These are phyloP conservation scores for Episyrphus balteatus DNA, from an alignment of 1,140 invertebrate genomes.

Conservation along the genomic window DNA sequence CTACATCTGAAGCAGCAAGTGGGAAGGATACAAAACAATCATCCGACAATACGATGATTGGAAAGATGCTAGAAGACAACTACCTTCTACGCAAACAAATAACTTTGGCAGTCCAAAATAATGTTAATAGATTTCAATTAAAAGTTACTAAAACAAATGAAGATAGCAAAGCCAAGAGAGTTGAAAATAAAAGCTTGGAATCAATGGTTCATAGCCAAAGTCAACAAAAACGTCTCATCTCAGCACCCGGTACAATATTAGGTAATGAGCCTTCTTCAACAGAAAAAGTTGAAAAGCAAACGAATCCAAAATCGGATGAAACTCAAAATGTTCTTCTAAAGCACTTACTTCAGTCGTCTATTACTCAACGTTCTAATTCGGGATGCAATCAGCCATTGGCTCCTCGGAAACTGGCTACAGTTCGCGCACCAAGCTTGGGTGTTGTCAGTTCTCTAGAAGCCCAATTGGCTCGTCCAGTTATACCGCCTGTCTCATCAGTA, in stretches of 20 bases:
- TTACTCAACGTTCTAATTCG: conserved; percentile 42
- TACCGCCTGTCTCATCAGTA: conserved; percentile 44
- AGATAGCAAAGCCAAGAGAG: no score
- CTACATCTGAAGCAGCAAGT: no score
- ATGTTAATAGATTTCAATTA: conserved; percentile 5
- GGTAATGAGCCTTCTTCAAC: no score
- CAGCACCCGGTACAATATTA: no score
- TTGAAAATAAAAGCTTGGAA: no score
- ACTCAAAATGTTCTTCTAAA: conserved; percentile 84
- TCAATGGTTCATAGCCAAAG: no score
- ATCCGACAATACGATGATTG: no score
- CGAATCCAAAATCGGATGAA: conserved; percentile 49
- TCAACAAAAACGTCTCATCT: no score
- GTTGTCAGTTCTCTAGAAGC: conserved; percentile 60
- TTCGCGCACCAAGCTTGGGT: conserved; percentile 49
- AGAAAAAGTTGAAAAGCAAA: no score
- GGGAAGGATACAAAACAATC: no score
- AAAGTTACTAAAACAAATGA: conserved; percentile 7
- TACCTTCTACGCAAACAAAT: background rate
- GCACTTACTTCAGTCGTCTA: conserved; percentile 78
- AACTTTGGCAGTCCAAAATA: background rate
- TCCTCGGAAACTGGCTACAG: conserved; percentile 38
- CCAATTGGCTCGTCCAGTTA: conserved; percentile 58
- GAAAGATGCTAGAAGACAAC: no score
- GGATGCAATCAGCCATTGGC: conserved; percentile 35